Conservation (phyloP, 2,113 vertebrate genomes). For the Sebastes schlegelii region DNA sequence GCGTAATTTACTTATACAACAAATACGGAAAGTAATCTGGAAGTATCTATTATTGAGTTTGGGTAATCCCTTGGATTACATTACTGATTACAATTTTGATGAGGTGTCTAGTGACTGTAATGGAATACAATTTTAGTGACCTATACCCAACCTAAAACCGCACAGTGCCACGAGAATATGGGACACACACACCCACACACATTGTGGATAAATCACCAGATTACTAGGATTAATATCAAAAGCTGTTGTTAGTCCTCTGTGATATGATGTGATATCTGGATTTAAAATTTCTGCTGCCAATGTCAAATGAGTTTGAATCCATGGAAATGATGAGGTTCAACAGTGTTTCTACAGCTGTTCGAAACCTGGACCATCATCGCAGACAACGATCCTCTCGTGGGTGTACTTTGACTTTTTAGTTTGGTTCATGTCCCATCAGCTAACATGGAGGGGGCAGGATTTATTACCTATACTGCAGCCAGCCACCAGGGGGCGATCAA, state of each 20-base stretch:
- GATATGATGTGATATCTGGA: constrained; percentile 38
- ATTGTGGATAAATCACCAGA: constrained; percentile 31
- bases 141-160: constrained; percentile 30
- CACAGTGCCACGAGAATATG: not conserved
- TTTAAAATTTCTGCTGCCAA: constrained; percentile 18
- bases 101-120: constrained; percentile 58
- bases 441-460: no score
- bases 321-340: constrained; percentile 6
- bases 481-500: no score
- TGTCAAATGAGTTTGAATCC: constrained; percentile 21
- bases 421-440: no score
- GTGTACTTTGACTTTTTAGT: no score
- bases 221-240: constrained; percentile 32
- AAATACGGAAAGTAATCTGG: constrained; percentile 22
- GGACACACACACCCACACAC: constrained; percentile 15
- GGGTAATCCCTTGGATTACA: constrained; percentile 54
- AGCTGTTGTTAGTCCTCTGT: constrained; percentile 34
- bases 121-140: constrained; percentile 51
- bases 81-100: constrained; percentile 66
- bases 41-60: constrained; percentile 46
- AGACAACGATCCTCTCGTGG: no score
- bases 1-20: constrained; percentile 4
- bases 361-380: no score
- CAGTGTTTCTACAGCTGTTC: not conserved
- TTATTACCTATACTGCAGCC: no score